Percentiles rank a stretch among this genome's conserved stretches.
phyloP scores from a whole-genome alignment of 2,888 invertebrate genomes.

The Trachelus troglodyta region DNA sequence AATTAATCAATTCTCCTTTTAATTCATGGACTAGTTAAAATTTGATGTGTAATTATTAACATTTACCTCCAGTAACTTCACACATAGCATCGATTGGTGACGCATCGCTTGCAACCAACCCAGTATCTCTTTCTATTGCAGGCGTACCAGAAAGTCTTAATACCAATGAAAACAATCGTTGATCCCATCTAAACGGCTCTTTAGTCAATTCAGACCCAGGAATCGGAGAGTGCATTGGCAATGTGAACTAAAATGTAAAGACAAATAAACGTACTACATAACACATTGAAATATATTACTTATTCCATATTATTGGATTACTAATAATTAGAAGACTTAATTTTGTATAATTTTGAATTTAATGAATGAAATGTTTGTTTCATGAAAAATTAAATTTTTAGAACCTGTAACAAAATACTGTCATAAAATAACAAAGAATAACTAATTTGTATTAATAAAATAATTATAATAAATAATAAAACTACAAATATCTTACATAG shows the following conservation, averaged over 20 bases:
- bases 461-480: background rate
- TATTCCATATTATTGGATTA: background rate
- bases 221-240: conserved; percentile 93
- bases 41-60: background rate
- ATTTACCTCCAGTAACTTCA: conserved; percentile 93
- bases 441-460: background rate
- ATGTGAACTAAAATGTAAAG: conserved; percentile 74
- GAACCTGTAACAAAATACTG: background rate
- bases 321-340: background rate
- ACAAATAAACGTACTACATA: background rate
- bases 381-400: background rate
- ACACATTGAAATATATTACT: background rate
- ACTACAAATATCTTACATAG: background rate
- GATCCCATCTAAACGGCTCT: conserved; percentile 99
- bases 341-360: background rate
- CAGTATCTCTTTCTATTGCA: conserved; percentile 85
- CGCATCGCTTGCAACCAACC: conserved; percentile 91
- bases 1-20: background rate
- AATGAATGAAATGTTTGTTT: background rate
- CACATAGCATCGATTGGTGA: conserved; percentile 98
- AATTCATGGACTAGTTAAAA: background rate
- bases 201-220: conserved; percentile 97
- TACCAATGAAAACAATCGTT: conserved; percentile 95
- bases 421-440: background rate
- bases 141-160: conserved; percentile 92